Percentiles rank a stretch among this genome's conserved stretches.
Conservation (phyloP, 2,113 vertebrate genomes). For the Ornithorhynchus anatinus region DNA sequence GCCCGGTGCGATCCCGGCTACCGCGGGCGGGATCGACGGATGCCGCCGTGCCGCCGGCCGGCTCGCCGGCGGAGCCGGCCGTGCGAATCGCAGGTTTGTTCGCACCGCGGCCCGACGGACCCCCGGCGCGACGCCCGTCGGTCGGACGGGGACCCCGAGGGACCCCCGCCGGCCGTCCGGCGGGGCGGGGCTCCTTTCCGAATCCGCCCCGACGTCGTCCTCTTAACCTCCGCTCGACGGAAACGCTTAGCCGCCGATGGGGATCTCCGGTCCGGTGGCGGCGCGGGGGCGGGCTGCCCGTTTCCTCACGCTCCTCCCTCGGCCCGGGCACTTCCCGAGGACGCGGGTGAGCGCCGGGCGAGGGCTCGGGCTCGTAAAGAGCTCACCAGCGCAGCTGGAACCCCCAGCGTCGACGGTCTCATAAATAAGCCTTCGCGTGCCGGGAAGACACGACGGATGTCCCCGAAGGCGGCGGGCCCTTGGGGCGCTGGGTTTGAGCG, state of each 20-base stretch:
- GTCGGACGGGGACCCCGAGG: constrained; percentile 8
- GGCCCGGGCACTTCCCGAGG: constrained; percentile 20
- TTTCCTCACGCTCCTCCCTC: constrained; percentile 39
- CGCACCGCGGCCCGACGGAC: constrained; percentile 1
- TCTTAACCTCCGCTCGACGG: constrained; percentile 30
- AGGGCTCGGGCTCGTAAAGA: constrained; percentile 60
- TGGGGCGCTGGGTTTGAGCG: too few relatives aligned
- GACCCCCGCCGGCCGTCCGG: background rate
- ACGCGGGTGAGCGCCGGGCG: constrained; percentile 34
- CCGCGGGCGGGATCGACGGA: constrained; percentile 4
- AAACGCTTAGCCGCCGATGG: constrained; percentile 10
- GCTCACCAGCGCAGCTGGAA: constrained; percentile 51
- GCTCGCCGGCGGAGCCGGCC: background rate
- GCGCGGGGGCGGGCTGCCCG: constrained; percentile 1
- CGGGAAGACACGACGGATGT: constrained; percentile 47
- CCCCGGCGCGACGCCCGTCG: constrained; percentile 1
- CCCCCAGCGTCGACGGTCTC: constrained; percentile 50
- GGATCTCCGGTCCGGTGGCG: constrained; percentile 8
- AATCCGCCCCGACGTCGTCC: background rate
- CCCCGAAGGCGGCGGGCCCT: constrained; percentile 17
- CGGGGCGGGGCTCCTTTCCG: background rate
- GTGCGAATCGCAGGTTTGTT: constrained; percentile 21
- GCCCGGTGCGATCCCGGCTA: too few relatives aligned
- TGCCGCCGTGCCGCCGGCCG: background rate
- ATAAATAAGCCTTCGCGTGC: constrained; percentile 55